Base-by-base conservation (phyloP, 2,113 vertebrate genomes). In the Seriola rivoliana region DNA sequence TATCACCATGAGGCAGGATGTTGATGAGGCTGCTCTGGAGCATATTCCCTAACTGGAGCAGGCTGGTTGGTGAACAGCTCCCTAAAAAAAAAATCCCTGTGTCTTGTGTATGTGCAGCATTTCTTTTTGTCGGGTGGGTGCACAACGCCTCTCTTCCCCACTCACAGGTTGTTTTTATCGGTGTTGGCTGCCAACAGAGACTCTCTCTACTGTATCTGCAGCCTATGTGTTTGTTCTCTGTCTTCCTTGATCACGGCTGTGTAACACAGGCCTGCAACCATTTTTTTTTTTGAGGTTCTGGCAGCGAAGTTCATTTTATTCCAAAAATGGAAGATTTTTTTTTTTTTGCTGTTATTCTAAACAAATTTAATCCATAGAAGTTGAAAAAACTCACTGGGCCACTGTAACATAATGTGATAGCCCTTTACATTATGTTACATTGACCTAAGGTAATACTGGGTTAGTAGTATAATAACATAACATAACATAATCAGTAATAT, bases 101-200 rank as follows among this genome's bases (percentile, higher is more conserved):
- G 25, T 81, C 52, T 76, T 85, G 32, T 58, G 63, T 63, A n/a
- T 58, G 52, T 67, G 54, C 64, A 78, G 64, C 32, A 5, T 77
- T 73, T 71, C 44, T 80, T 70, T 67, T 21, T 74, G 66, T 59
- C 46, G 16, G 75, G 80, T 80, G 71, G 62, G 78, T 78, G 75
- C 69, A 68, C 60, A 54, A 82, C 60, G 65, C 81, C 78, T 90
- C 81, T 80, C 82, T 62, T 76, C 84, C 78, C 65, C 72, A 78
- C 84, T 82, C 75, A 71, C 11, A 76, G 50, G 63, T 64, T 86
- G 14, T 72, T 80, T 87, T 83, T 76, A 64, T 64, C 50, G 0
- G 44, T 70, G 60, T 38, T 71, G 65, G 54, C 60, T 86, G 75
- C 75, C 82, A 82, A 72, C 65, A 59, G 23, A 78, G 34, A 34